Evolutionary conservation across 23 tunicate genomes (phyloP).

Genomic region (Styela plicata): DNA sequence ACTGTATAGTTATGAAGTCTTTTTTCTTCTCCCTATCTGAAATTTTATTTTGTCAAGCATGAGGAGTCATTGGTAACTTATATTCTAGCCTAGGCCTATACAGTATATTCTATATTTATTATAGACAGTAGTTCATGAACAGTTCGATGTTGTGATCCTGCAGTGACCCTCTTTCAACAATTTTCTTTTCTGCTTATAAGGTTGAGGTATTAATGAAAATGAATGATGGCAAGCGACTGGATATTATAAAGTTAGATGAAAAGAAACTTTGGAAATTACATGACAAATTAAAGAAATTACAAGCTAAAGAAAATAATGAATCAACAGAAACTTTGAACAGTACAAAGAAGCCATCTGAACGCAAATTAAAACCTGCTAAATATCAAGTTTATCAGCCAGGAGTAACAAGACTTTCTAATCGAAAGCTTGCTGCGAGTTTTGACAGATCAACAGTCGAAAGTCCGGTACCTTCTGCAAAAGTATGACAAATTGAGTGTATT

Average conservation of each 20-base stretch:
- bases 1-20: too few species aligned
- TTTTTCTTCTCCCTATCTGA: too few species aligned
- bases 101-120: too few species aligned
- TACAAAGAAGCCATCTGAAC: background rate
- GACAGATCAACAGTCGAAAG: background rate
- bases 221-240: constrained; percentile 1
- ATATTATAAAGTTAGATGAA: constrained; percentile 45
- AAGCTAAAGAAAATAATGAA: constrained; percentile 27
- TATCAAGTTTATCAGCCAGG: constrained; percentile 69
- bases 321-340: background rate
- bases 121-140: too few species aligned
- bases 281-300: constrained; percentile 44
- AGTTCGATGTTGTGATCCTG: too few species aligned
- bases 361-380: constrained; percentile 31
- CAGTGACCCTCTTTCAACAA: too few species aligned
- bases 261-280: constrained; percentile 35
- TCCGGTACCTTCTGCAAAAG: background rate
- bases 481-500: too few species aligned
- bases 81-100: too few species aligned
- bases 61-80: too few species aligned
- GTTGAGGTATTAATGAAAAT: too few species aligned
- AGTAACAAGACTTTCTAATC: constrained; percentile 60
- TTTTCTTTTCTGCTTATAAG: too few species aligned
- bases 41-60: too few species aligned
- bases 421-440: background rate